Conservation (phyloP, 2,113 vertebrate genomes). For the Baryphthengus martii region DNA sequence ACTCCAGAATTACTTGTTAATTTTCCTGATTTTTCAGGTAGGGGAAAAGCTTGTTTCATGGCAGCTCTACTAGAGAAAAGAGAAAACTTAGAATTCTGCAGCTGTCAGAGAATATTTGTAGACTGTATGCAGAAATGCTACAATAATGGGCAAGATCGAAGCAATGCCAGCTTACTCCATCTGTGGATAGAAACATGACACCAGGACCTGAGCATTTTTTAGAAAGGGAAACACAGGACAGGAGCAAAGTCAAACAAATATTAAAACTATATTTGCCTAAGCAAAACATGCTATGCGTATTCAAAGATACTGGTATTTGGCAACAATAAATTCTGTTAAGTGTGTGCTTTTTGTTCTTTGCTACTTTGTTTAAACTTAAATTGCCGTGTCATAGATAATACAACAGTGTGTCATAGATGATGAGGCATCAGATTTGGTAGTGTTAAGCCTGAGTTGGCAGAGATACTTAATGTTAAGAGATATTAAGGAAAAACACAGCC, state of each 20-base stretch:
- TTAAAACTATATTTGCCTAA: neutral
- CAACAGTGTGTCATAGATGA: neutral
- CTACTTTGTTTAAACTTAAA: neutral
- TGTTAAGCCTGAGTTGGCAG: neutral
- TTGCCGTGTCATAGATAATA: neutral
- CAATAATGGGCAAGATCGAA: neutral
- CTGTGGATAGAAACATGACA: neutral
- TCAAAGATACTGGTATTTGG: neutral
- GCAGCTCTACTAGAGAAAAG: neutral
- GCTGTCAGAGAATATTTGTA: neutral
- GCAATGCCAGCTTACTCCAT: neutral
- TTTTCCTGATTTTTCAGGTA: neutral
- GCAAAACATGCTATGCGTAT: neutral
- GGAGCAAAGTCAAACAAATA: neutral
- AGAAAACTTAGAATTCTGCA: neutral
- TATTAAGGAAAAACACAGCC: neutral
- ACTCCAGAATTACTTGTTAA: neutral
- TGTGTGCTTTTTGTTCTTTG: neutral
- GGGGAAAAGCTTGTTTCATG: neutral
- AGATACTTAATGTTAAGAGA: neutral
- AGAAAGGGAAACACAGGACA: neutral
- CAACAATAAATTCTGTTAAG: neutral
- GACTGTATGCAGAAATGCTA: neutral
- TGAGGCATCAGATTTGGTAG: neutral
- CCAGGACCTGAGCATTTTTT: neutral